Percentiles rank a stretch among this genome's conserved stretches.
phyloP scores from a whole-genome alignment of 1,140 invertebrate genomes.

The Papilio polyxenes region DNA sequence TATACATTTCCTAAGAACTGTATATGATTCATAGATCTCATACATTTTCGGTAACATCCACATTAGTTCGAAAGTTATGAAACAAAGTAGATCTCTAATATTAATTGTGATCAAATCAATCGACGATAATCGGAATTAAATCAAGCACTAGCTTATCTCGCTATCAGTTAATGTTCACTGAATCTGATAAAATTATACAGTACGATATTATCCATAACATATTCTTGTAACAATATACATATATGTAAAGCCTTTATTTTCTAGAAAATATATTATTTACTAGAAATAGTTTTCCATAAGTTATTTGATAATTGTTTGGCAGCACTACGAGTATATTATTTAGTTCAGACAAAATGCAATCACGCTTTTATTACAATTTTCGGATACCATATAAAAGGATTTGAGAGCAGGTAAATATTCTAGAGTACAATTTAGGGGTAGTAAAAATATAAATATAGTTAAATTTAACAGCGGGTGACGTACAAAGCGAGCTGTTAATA shows the following conservation, averaged over 20 bases:
- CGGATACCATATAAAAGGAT: neutral
- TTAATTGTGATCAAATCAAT: neutral
- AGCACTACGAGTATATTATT: neutral
- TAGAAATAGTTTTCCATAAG: no score
- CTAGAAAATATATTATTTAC: neutral
- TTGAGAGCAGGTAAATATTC: neutral
- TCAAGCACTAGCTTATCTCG: neutral
- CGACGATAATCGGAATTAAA: neutral
- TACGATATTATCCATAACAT: neutral
- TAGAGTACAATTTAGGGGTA: slow-evolving; percentile 41
- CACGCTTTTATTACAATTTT: neutral
- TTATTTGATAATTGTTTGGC: no score
- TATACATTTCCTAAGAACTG: no score
- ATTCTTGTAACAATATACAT: neutral
- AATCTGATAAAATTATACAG: neutral
- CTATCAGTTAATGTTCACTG: slow-evolving; percentile 14
- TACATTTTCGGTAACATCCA: no score
- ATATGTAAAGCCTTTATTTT: neutral
- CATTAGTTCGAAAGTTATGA: neutral
- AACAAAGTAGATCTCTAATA: neutral
- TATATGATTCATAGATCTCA: no score
- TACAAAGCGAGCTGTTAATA: slow-evolving; percentile 70
- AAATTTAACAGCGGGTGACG: slow-evolving; percentile 50
- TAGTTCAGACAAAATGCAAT: no score
- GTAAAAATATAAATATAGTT: slow-evolving; percentile 52